Evolutionary conservation across 2,888 invertebrate species (phyloP), one percentile per base, ranked within the genome.

Genomic region (Ormyrus nitidulus): DNA sequence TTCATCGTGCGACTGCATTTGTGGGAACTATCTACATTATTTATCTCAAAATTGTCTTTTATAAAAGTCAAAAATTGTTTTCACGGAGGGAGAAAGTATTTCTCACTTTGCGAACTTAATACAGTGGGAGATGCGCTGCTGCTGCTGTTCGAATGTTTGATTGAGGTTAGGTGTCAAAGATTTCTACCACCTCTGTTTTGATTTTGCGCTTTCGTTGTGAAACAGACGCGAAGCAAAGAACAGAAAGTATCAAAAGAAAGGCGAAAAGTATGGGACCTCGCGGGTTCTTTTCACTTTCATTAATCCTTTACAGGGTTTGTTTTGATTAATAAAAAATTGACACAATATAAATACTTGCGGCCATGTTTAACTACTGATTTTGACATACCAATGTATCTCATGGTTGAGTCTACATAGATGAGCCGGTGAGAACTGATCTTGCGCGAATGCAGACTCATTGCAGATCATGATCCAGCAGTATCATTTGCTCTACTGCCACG

Each of bases 91-190:
- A 62, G 53, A 51, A 46, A 59, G 44, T 8, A 51, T 54, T 53
- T 71, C 7, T 34, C 19, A 71, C 61, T 71, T 34, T n/a, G 44
- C 70, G 11, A 51, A 8, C 8, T 69, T 19, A 68, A 48, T 54
- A 69, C 7, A 56, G 54, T 51, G 51, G 13, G 34, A 34, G 34
- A 34, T 34, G 34, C 34, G 34, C 34, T 34, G 34, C 34, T 34
- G 34, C 34, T 34, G 44, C 11, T 65, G 64, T 51, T 72, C 13
- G 11, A 74, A 66, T 68, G 61, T 56, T 56, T 6, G 13, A 65
- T 71, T 75, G 61, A 80, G 80, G 80, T 81, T 81, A 81, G 54
- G 73, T 69, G 77, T 81, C 76, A 80, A 64, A 70, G 46, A 71
- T 59, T 71, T 65, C 73, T 59, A 6, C 34, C 53, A 58, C 49